phyloP scores from a whole-genome alignment of 2,113 vertebrate species.

The Chionis minor region DNA sequence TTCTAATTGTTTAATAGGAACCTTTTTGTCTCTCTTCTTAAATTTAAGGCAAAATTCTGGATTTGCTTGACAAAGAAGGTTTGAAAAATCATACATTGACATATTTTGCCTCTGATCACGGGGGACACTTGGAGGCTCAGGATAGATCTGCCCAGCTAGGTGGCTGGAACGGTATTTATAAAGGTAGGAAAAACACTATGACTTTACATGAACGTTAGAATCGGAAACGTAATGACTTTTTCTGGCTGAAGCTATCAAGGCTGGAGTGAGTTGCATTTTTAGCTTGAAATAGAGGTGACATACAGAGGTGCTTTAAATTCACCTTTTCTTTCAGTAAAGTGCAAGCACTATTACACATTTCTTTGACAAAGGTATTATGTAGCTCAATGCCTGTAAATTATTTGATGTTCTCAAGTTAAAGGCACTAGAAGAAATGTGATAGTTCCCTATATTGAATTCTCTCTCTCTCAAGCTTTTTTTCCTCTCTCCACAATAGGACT shows the following conservation, averaged over 20 bases:
- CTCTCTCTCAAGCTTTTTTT: background rate
- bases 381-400: background rate
- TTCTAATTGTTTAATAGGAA: background rate
- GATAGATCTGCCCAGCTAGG: conserved; percentile 18
- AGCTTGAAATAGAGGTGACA: background rate
- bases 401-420: background rate
- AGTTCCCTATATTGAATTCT: background rate
- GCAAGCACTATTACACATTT: background rate
- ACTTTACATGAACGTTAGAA: background rate
- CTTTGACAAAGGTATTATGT: background rate
- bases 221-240: background rate
- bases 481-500: background rate
- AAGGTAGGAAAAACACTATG: conserved; percentile 64
- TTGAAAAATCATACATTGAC: conserved; percentile 78
- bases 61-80: conserved; percentile 73
- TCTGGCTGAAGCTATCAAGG: background rate
- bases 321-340: background rate
- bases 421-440: background rate
- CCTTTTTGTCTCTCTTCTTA: background rate
- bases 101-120: conserved; percentile 89
- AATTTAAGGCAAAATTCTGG: conserved; percentile 77
- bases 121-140: conserved; percentile 79
- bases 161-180: conserved; percentile 82
- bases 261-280: background rate
- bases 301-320: background rate